A percentile compares a stretch with the other conserved stretches of the same genome.
Evolutionary conservation across 1,140 invertebrate genomes (phyloP).

Genomic region (Bradynema listronoti): DNA sequence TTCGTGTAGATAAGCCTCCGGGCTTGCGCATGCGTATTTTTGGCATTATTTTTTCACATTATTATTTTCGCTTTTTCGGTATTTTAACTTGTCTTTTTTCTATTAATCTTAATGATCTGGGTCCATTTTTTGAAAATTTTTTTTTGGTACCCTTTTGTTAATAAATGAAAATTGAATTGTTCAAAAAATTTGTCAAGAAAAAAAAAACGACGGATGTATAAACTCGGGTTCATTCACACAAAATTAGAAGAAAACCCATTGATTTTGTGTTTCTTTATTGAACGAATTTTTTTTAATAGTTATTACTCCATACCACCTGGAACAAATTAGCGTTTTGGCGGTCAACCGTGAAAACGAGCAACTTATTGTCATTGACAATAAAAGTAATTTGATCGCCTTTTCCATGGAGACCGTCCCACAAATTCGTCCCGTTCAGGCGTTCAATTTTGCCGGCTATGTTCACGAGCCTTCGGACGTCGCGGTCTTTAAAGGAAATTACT

Average conservation of each 20-base stretch:
- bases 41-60: neutral
- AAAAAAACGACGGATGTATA: too few species aligned
- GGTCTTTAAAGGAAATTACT: constrained; percentile 31
- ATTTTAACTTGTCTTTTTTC: too few species aligned
- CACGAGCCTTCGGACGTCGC: constrained; percentile 28
- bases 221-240: too few species aligned
- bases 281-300: neutral
- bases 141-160: too few species aligned
- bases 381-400: constrained; percentile 29
- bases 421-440: constrained; percentile 14
- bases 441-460: constrained; percentile 27
- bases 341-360: constrained; percentile 28
- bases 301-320: constrained; percentile 14
- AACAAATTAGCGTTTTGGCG: constrained; percentile 29
- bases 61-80: too few species aligned
- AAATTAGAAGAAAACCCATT: too few species aligned
- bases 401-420: constrained; percentile 21
- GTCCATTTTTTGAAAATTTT: too few species aligned
- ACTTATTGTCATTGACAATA: constrained; percentile 30
- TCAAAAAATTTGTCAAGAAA: too few species aligned
- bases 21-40: too few species aligned
- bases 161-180: too few species aligned
- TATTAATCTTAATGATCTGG: too few species aligned
- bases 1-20: too few species aligned
- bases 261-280: neutral